Base-by-base conservation (phyloP, 2,797 vertebrate species). In the Cirrhinus molitorella region DNA sequence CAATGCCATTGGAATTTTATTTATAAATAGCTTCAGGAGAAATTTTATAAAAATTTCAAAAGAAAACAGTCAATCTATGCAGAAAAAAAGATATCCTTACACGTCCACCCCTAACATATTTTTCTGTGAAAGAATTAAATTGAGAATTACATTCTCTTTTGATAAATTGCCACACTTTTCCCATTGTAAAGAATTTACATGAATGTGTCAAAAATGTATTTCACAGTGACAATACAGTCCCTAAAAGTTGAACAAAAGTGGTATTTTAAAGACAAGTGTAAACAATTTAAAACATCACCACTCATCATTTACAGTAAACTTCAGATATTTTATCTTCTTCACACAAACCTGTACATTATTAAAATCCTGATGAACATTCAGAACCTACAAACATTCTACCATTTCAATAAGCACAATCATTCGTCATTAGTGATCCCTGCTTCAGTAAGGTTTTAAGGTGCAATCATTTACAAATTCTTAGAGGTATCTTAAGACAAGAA, bases 391-490 rank as follows among this genome's bases (percentile, higher is more conserved):
- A 82, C 81, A 83, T 70, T 57, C 3, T 31, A 70, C 61, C 53
- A 34, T 28, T 40, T 85, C 43, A 28, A 66, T 25, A 77, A 71
- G 59, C 59, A 67, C 28, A 76, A 55, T 77, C 45, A 89, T 87
- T 67, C 25, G 12, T 79, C 25, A 63, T 31, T 79, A 70, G 47
- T 89, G 81, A 85, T 49, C 17, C 13, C 75, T 34, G 63, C 81
- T 87, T 79, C 87, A 86, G 88, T 73, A 76, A 68, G 43, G 59
- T 57, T 71, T 47, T 78, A 63, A 75, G 17, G 23, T 74, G 72
- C 78, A 83, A 74, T 81, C n/a, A 79, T 75, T 68, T 55, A 70
- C 51, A 87, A 80, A 77, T 72, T 37, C 77, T 47, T 68, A 57
- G 10, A 81, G 74, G 73, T 31, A 65, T 71, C 65, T 66, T 49